Base-by-base conservation (phyloP, 2,888 invertebrate species). In the Pasiphila rectangulata region DNA sequence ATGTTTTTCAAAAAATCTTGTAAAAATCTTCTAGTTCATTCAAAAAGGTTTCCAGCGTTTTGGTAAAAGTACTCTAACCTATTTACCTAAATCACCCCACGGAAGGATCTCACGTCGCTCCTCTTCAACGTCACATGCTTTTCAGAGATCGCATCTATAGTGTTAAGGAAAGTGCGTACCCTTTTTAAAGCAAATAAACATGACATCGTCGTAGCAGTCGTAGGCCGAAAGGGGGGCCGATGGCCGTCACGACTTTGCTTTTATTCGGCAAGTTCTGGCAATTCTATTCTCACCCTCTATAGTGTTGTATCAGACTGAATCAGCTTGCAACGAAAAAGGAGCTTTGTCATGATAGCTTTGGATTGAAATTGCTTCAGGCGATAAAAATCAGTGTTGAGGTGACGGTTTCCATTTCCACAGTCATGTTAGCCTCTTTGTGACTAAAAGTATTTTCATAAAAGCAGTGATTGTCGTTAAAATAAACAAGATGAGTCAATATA, bases 111-210 rank as follows among this genome's bases (percentile, higher is more conserved):
- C 73, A 78, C 74, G 74, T 67, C 59, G 56, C 68, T 79, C 70
- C 73, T 74, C 69, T 69, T 74, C 68, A 72, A 72, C 69, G 74
- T 75, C 73, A 70, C 70, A 69, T 68, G 66, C 67, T 68, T 77
- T 76, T 75, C 67, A 70, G 53, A 59, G 57, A 61, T 54, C 59
- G 56, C 58, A 59, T 64, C 63, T 64, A 58, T 67, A 59, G 59
- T 54, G 78, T 72, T 72, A 79, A 79, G 76, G 73, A 77, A 78
- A 75, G 69, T 67, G 66, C 63, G 66, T 69, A 72, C 70, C 73
- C 79, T 77, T 77, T 78, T 78, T 72, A 75, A 80, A 75, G 75
- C 78, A 83, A 85, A 86, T 85, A 84, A 81, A 84, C 84, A 82
- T 78, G 81, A 78, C 80, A 75, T 78, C 77, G n/a, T n/a, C n/a